phyloP scores from a whole-genome alignment of 2,113 vertebrate species.

The Sapayoa aenigma region DNA sequence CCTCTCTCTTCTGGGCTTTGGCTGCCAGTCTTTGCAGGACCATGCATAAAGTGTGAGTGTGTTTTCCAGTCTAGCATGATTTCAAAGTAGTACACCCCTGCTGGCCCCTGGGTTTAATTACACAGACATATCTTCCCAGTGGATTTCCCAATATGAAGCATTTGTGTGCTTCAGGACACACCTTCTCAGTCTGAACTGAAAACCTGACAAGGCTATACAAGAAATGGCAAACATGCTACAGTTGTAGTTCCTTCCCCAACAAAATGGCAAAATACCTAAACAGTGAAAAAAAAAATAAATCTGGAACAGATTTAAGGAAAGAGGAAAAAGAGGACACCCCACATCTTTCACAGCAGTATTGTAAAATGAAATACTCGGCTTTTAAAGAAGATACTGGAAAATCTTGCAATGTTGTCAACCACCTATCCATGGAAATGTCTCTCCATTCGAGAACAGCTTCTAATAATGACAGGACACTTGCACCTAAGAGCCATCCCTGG shows the following conservation, averaged over 20 bases:
- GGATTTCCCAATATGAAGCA: not conserved
- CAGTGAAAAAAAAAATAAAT: not conserved
- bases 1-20: not conserved
- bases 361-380: not conserved
- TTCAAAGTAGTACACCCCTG: not conserved
- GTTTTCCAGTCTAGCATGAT: not conserved
- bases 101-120: not conserved
- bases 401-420: not conserved
- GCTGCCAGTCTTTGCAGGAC: not conserved
- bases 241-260: not conserved
- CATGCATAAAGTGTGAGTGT: accelerated
- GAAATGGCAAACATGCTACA: not conserved
- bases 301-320: not conserved
- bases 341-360: not conserved
- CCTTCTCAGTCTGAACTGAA: not conserved
- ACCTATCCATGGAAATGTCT: not conserved
- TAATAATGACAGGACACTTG: not conserved
- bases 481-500: not conserved
- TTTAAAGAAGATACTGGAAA: not conserved
- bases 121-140: not conserved
- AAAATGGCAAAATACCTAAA: not conserved
- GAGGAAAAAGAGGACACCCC: not conserved
- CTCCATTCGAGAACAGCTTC: not conserved
- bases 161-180: not conserved
- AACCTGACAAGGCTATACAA: not conserved